Percentiles rank a stretch among this genome's conserved stretches.
These are phyloP conservation scores for Sphaerophoria taeniata DNA, from an alignment of 2,888 invertebrate genomes.

Conservation along the genomic window DNA sequence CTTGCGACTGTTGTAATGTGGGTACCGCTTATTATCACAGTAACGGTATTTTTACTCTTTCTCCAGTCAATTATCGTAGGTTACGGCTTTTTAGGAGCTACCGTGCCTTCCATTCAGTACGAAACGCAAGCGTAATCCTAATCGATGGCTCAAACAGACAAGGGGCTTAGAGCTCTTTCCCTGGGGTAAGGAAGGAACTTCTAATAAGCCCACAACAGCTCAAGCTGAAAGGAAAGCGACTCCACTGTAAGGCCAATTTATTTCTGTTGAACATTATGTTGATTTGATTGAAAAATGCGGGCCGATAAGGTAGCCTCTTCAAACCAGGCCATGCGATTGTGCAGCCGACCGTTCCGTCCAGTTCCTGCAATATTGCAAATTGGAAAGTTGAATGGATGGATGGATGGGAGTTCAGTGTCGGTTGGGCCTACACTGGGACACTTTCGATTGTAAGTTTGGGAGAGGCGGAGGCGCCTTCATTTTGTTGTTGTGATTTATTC, in stretches of 20 bases:
- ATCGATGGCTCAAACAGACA: slow-evolving; percentile 44
- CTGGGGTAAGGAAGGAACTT: slow-evolving; percentile 56
- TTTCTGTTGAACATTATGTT: slow-evolving; percentile 54
- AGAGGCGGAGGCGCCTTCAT: too few relatives aligned
- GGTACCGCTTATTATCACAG: slow-evolving; percentile 65
- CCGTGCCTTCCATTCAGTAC: slow-evolving; percentile 31
- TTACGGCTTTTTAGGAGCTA: slow-evolving; percentile 64
- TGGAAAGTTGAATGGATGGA: slow-evolving; percentile 39
- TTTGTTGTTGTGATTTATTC: too few relatives aligned
- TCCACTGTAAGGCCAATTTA: slow-evolving; percentile 56
- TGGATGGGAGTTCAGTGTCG: background rate
- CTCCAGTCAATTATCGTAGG: slow-evolving; percentile 67
- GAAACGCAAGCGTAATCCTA: slow-evolving; percentile 43
- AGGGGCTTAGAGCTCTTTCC: slow-evolving; percentile 38
- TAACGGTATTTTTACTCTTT: slow-evolving; percentile 69
- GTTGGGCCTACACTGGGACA: background rate
- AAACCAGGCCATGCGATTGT: slow-evolving; percentile 1
- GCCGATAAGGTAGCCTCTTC: slow-evolving; percentile 35
- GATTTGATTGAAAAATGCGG: slow-evolving; percentile 60
- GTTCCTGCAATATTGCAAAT: slow-evolving; percentile 8
- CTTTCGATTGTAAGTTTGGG: slow-evolving; percentile 21
- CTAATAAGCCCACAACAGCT: slow-evolving; percentile 44
- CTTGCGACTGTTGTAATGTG: slow-evolving; percentile 23
- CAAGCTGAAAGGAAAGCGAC: slow-evolving; percentile 64
- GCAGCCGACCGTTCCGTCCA: background rate